These are phyloP conservation scores for Liparis tanakae DNA, from an alignment of 2,797 vertebrate species.

Conservation along the genomic window DNA sequence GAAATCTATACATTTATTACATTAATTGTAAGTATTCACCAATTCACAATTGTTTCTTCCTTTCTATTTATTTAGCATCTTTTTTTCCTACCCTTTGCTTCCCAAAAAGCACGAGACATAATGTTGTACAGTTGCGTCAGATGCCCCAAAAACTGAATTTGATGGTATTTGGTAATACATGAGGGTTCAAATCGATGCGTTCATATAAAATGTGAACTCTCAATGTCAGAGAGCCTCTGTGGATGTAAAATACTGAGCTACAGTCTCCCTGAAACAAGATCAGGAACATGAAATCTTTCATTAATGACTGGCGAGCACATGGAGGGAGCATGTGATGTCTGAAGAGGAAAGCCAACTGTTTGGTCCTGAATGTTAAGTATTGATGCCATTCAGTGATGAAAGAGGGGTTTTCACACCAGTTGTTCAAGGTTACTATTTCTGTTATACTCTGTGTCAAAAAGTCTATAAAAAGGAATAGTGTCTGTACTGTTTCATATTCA, in stretches of 20 bases:
- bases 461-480: neutral
- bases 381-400: constrained; percentile 38
- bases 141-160: neutral
- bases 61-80: neutral
- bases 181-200: neutral
- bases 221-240: constrained; percentile 15
- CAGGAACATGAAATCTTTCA: constrained; percentile 34
- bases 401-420: constrained; percentile 12
- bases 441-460: neutral
- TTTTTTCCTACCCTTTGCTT: neutral
- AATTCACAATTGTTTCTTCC: too few relatives aligned
- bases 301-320: constrained; percentile 53
- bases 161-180: neutral
- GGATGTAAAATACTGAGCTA: neutral
- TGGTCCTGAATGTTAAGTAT: constrained; percentile 43
- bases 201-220: neutral
- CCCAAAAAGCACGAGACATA: neutral
- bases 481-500: neutral
- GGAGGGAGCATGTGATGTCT: constrained; percentile 63
- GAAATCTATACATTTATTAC: neutral
- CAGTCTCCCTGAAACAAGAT: constrained; percentile 21
- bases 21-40: neutral
- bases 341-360: constrained; percentile 33
- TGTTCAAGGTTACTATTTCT: constrained; percentile 8
- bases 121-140: neutral